Percentiles rank a stretch among this genome's conserved stretches.
Evolutionary conservation across 2,113 vertebrate species (phyloP).

Genomic region (Saimiri boliviensis): DNA sequence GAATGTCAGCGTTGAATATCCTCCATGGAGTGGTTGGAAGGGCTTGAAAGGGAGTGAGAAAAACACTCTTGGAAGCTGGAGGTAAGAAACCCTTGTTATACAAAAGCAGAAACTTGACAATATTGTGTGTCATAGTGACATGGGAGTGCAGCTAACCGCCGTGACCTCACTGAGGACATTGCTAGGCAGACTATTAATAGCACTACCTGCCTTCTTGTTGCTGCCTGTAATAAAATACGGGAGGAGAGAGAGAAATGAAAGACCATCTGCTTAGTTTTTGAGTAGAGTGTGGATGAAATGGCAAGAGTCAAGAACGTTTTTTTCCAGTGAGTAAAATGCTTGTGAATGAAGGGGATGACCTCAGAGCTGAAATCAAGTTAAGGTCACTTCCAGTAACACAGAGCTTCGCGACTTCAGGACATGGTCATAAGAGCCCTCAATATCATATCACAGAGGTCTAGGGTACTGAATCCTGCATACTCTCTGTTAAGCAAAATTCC

Average conservation of each 20-base stretch:
- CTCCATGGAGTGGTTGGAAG: background rate
- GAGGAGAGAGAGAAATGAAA: background rate
- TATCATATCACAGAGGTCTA: background rate
- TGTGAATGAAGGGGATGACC: background rate
- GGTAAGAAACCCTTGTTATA: background rate
- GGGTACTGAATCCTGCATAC: fast-evolving
- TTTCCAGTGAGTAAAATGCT: background rate
- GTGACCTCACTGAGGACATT: fast-evolving
- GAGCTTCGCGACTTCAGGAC: background rate
- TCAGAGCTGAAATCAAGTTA: background rate
- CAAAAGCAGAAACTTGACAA: background rate
- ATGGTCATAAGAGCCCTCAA: background rate
- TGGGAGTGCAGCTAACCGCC: fast-evolving
- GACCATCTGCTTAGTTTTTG: background rate
- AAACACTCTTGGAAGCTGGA: fast-evolving
- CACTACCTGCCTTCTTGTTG: background rate
- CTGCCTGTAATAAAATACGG: background rate
- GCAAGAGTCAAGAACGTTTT: background rate
- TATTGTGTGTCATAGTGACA: fast-evolving
- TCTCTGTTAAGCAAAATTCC: background rate
- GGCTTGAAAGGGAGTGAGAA: background rate
- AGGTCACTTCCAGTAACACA: too few relatives aligned
- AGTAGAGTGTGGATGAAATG: fast-evolving
- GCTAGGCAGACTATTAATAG: fast-evolving
- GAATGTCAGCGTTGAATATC: background rate